These are phyloP conservation scores for Megamerina dolium DNA, from an alignment of 2,888 invertebrate species.

Conservation along the genomic window DNA sequence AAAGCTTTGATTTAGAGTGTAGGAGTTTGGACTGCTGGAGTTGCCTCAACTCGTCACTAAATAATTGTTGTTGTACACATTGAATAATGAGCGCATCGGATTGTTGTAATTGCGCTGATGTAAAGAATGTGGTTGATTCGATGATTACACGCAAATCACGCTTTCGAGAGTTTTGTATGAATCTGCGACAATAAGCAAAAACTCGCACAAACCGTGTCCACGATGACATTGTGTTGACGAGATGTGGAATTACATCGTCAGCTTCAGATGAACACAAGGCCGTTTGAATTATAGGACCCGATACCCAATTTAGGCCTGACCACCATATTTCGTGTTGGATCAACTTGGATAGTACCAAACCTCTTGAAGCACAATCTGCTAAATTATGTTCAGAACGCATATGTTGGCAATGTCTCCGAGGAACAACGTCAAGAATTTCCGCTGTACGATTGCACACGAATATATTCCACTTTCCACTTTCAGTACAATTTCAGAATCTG, in stretches of 20 bases:
- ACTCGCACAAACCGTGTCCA: neutral
- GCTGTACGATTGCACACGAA: conserved; percentile 19
- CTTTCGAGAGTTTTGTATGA: too few relatives aligned
- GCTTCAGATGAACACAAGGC: neutral
- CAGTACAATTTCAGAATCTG: conserved; percentile 31
- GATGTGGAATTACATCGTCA: neutral
- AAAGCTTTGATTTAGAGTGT: too few relatives aligned
- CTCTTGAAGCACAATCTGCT: conserved; percentile 23
- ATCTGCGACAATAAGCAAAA: conserved; percentile 2
- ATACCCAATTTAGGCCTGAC: conserved; percentile 17
- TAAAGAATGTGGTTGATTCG: too few relatives aligned
- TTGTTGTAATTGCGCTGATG: too few relatives aligned
- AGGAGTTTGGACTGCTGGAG: too few relatives aligned
- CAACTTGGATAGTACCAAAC: conserved; percentile 13
- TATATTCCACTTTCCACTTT: conserved; percentile 17
- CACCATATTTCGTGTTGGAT: conserved; percentile 17
- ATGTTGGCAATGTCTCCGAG: conserved; percentile 17
- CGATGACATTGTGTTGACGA: conserved; percentile 1
- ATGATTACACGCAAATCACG: too few relatives aligned
- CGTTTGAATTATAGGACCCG: neutral
- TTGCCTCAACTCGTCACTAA: too few relatives aligned
- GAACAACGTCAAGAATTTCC: conserved; percentile 14
- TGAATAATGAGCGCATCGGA: too few relatives aligned
- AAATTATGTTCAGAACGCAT: conserved; percentile 18
- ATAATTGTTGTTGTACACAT: too few relatives aligned